Percentiles rank a stretch among this genome's conserved stretches.
phyloP scores from a whole-genome alignment of 37 sponge, comb jelly and placozoan species.

The Halichondria panicea region DNA sequence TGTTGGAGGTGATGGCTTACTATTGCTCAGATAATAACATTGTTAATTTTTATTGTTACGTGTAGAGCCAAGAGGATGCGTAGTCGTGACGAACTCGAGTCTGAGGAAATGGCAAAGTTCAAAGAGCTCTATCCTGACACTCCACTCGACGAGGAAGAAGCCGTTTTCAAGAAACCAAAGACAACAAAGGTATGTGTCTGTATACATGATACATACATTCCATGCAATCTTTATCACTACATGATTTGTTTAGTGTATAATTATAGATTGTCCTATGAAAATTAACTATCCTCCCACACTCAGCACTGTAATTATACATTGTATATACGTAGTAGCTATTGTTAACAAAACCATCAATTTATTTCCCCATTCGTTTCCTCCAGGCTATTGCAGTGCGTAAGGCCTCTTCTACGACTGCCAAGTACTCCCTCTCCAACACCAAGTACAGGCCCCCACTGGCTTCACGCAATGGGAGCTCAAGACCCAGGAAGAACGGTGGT shows the following conservation, averaged over 20 bases:
- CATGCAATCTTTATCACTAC: too few species aligned
- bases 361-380: too few species aligned
- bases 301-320: too few species aligned
- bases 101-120: background rate
- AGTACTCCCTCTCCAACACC: background rate
- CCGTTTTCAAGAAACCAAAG: constrained; percentile 45
- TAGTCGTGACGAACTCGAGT: background rate
- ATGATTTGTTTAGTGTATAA: too few species aligned
- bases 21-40: too few species aligned
- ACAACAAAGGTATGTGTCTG: background rate
- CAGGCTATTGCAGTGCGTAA: constrained; percentile 4
- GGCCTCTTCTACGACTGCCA: constrained; percentile 14
- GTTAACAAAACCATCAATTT: too few species aligned
- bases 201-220: background rate
- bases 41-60: background rate
- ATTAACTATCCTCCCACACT: too few species aligned
- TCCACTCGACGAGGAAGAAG: constrained; percentile 10
- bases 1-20: too few species aligned
- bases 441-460: background rate
- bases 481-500: background rate
- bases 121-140: constrained; percentile 14
- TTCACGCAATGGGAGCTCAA: background rate
- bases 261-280: too few species aligned
- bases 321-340: too few species aligned
- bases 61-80: constrained; percentile 6